Percentiles rank a stretch among this genome's conserved stretches.
Conservation (phyloP, 2,888 invertebrate species). For the Idaea biselata region DNA sequence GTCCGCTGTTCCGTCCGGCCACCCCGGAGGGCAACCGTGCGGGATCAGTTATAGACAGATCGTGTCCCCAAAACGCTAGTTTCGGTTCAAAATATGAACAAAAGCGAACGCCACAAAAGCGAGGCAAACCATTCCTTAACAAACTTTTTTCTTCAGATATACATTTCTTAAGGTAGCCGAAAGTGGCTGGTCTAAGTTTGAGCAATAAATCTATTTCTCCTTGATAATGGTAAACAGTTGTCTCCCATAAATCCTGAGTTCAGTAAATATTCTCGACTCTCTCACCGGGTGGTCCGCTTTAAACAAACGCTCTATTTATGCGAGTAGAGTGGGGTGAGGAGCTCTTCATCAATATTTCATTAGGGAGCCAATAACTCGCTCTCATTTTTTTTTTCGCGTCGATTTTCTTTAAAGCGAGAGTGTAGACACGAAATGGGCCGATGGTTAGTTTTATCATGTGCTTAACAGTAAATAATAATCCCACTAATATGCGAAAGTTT, state of each 20-base stretch:
- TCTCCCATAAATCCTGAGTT: not conserved
- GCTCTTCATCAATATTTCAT: constrained; percentile 63
- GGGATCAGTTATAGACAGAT: too few species aligned
- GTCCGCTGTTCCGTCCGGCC: too few species aligned
- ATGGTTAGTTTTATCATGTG: not conserved
- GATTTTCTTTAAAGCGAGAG: constrained; percentile 29
- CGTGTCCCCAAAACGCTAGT: too few species aligned
- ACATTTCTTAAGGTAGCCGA: too few species aligned
- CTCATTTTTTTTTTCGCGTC: constrained; percentile 18
- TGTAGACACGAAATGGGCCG: not conserved
- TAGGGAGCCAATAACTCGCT: constrained; percentile 47
- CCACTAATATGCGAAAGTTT: too few species aligned
- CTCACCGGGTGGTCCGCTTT: constrained; percentile 11
- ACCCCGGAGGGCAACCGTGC: too few species aligned
- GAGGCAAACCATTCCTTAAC: too few species aligned
- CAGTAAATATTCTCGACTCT: not conserved
- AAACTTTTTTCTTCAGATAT: too few species aligned
- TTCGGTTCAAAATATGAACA: too few species aligned
- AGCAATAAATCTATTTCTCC: too few species aligned
- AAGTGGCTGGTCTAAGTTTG: too few species aligned
- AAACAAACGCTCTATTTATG: constrained; percentile 21
- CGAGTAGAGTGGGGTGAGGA: constrained; percentile 11
- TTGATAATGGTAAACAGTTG: not conserved
- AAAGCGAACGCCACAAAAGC: too few species aligned
- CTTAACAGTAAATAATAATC: not conserved